These are phyloP conservation scores for Sceloporus undulatus DNA, from an alignment of 2,113 vertebrate species.

Conservation along the genomic window DNA sequence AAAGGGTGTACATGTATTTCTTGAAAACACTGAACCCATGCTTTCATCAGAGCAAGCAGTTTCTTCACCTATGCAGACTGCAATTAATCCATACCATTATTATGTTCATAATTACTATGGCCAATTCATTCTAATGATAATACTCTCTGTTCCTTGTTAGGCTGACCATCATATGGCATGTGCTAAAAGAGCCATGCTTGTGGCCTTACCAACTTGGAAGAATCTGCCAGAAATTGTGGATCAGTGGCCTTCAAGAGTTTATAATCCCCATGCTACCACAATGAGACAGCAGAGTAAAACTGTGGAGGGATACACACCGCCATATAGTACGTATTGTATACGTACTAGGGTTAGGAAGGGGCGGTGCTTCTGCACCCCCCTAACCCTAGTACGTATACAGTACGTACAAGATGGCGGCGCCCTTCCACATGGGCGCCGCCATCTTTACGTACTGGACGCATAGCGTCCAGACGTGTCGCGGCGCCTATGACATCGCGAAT, in stretches of 20 bases:
- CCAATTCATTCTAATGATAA: not conserved
- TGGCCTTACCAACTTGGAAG: not conserved
- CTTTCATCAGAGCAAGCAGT: not conserved
- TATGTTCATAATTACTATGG: not conserved
- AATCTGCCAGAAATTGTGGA: no score
- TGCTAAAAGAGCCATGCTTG: not conserved
- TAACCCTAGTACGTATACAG: no score
- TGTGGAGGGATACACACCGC: no score
- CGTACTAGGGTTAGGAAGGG: no score
- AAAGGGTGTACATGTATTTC: slow-evolving; percentile 19
- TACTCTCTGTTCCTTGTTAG: not conserved
- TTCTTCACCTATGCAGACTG: not conserved
- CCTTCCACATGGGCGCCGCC: no score
- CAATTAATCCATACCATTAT: not conserved
- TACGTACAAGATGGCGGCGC: no score
- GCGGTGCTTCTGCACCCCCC: no score
- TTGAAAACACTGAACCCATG: not conserved
- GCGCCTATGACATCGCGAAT: no score
- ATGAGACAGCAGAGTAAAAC: not conserved
- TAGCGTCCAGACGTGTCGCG: no score
- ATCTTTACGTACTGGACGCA: no score
- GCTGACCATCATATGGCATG: not conserved
- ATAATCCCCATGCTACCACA: not conserved
- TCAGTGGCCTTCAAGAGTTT: no score
- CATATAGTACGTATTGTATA: no score